A percentile compares a stretch with the other conserved stretches of the same genome.
Evolutionary conservation across 2,113 vertebrate species (phyloP).

Genomic region (Trogon melanurus): DNA sequence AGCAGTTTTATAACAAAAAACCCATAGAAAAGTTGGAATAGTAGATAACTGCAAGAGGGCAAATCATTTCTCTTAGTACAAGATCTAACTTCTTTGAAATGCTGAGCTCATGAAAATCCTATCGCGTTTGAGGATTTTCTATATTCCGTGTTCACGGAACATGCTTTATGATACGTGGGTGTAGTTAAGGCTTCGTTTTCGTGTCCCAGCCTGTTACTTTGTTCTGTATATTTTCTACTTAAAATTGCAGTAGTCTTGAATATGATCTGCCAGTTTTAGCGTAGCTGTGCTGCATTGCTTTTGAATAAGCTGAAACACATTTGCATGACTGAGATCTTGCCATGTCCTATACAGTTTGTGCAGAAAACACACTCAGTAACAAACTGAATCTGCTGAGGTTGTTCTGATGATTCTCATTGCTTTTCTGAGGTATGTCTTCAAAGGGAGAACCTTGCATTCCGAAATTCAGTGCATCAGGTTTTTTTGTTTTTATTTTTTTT

Average conservation of each 20-base stretch:
- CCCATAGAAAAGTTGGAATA: not conserved
- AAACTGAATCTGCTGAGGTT: not conserved
- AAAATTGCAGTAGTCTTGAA: not conserved
- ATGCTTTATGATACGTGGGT: not conserved
- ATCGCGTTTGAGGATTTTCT: not conserved
- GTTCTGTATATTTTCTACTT: not conserved
- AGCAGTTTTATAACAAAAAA: not conserved
- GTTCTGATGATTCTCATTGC: not conserved
- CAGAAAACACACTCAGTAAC: not conserved
- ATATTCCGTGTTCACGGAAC: not conserved
- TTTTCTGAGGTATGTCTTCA: not conserved
- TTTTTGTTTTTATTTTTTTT: not conserved
- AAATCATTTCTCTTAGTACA: not conserved
- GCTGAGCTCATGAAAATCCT: not conserved
- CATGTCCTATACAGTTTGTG: not conserved
- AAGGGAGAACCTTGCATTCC: not conserved
- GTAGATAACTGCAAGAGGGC: not conserved
- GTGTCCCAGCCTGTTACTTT: not conserved
- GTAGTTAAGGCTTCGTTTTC: not conserved
- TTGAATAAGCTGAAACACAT: not conserved
- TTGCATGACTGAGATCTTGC: not conserved
- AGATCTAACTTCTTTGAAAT: not conserved
- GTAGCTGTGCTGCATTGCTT: not conserved
- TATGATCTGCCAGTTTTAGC: not conserved
- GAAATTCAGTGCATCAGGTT: not conserved